These are phyloP conservation scores for Arnoldichthys spilopterus DNA, from an alignment of 2,797 vertebrate species.

Conservation along the genomic window DNA sequence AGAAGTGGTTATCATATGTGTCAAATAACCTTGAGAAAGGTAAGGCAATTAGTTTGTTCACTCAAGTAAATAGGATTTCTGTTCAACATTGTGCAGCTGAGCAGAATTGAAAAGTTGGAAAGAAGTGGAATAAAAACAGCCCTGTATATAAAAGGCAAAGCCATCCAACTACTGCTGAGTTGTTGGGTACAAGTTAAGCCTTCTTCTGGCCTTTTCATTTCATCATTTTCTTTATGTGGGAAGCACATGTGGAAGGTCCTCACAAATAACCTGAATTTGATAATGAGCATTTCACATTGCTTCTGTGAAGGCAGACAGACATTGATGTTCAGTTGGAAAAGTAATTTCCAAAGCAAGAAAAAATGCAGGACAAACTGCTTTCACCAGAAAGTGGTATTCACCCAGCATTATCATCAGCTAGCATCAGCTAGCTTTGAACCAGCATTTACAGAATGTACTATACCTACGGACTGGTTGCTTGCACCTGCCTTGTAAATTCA, in stretches of 20 bases:
- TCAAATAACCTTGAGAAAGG: neutral
- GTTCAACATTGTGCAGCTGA: neutral
- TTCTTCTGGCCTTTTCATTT: neutral
- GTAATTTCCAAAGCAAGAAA: slow-evolving; percentile 53
- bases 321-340: slow-evolving; percentile 47
- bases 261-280: slow-evolving; percentile 25
- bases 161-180: neutral
- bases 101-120: neutral
- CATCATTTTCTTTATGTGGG: neutral
- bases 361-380: slow-evolving; percentile 17
- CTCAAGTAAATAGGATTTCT: slow-evolving; percentile 11
- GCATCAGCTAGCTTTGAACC: slow-evolving; percentile 55
- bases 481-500: neutral
- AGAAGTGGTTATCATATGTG: neutral
- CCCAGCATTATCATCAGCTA: slow-evolving; percentile 19
- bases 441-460: slow-evolving; percentile 31
- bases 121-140: neutral
- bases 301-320: slow-evolving; percentile 53
- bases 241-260: too few species aligned
- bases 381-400: slow-evolving; percentile 29
- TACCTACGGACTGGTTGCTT: neutral
- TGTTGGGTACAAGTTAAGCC: neutral
- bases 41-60: neutral
- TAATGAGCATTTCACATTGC: slow-evolving; percentile 29
- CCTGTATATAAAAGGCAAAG: neutral